A percentile compares a stretch with the other conserved stretches of the same genome.
Conservation (phyloP, 2,888 invertebrate species). For the Hydroisotoma schaefferi region DNA sequence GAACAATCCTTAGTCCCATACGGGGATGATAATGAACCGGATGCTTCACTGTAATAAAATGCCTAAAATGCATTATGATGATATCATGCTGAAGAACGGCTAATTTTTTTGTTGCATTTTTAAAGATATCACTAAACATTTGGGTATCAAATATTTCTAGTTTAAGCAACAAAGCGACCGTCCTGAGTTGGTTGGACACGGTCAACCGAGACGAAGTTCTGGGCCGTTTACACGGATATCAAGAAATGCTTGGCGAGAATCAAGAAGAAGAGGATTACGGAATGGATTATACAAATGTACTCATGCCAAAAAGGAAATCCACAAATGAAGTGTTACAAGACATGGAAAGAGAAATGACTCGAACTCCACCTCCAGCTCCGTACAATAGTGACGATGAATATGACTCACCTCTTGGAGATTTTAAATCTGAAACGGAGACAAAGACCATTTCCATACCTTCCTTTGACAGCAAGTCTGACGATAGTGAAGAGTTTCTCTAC, state of each 20-base stretch:
- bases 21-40: conserved; percentile 11
- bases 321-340: conserved; percentile 5
- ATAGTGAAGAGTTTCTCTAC: conserved; percentile 34
- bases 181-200: conserved; percentile 30
- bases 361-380: neutral
- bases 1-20: neutral
- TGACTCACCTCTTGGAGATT: conserved; percentile 1
- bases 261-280: conserved; percentile 8
- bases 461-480: conserved; percentile 19
- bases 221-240: neutral
- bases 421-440: conserved; percentile 7
- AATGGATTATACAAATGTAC: neutral
- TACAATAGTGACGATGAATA: conserved; percentile 4
- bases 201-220: conserved; percentile 16
- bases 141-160: too few species aligned
- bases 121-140: too few species aligned
- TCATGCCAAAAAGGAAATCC: neutral
- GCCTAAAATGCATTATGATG: too few species aligned
- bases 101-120: too few species aligned
- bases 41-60: conserved; percentile 3
- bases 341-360: neutral
- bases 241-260: conserved; percentile 9
- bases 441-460: conserved; percentile 15
- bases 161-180: conserved; percentile 25
- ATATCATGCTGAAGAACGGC: too few species aligned